A percentile compares a stretch with the other conserved stretches of the same genome.
phyloP scores from a whole-genome alignment of 2,797 vertebrate genomes.

The Holocentrus rufus region DNA sequence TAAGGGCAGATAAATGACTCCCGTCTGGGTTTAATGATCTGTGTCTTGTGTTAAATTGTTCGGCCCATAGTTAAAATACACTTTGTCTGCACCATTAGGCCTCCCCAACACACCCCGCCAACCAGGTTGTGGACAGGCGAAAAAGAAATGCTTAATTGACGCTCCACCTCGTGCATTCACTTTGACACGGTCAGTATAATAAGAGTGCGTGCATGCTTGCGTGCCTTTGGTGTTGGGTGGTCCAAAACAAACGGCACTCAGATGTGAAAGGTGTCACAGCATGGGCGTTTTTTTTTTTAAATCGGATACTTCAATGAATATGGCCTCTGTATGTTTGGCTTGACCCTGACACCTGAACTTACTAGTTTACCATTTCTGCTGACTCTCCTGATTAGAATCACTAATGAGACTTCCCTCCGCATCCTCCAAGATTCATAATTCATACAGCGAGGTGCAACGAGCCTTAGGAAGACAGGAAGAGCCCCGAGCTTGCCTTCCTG shows the following conservation, averaged over 20 bases:
- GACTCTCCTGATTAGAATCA: constrained; percentile 24
- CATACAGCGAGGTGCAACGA: constrained; percentile 5
- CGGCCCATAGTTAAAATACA: constrained; percentile 55
- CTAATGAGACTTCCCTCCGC: constrained; percentile 23
- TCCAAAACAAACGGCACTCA: neutral
- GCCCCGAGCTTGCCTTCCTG: constrained; percentile 33
- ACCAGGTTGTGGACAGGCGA: constrained; percentile 1
- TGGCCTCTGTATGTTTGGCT: neutral
- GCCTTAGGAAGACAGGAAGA: constrained; percentile 26
- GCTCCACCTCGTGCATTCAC: constrained; percentile 8
- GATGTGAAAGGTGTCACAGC: neutral
- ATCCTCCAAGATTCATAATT: constrained; percentile 24
- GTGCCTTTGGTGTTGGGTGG: neutral
- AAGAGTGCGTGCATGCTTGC: neutral
- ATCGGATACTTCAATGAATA: neutral
- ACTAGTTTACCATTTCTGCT: constrained; percentile 17
- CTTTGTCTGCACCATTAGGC: constrained; percentile 47
- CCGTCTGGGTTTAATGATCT: constrained; percentile 61
- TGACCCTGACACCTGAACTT: constrained; percentile 12
- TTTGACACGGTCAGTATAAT: constrained; percentile 14
- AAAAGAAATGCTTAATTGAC: constrained; percentile 1
- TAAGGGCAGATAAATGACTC: constrained; percentile 69
- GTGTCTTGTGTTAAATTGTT: constrained; percentile 67
- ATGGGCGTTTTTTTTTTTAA: neutral
- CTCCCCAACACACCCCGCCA: constrained; percentile 1